Conservation (phyloP, 2,888 invertebrate species). For the Magallana nippona region DNA sequence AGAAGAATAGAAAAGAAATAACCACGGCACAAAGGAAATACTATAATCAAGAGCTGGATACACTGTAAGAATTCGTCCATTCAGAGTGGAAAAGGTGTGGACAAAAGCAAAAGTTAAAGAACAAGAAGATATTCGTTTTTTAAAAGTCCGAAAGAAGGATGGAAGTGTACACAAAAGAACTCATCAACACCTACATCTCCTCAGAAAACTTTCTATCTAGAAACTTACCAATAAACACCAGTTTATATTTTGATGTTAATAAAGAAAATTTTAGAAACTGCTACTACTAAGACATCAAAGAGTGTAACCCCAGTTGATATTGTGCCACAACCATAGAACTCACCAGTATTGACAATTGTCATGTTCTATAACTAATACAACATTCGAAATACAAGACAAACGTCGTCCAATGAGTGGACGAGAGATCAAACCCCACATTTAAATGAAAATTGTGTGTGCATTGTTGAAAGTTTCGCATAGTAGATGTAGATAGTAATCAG, state of each 20-base stretch:
- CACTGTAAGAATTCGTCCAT: slow-evolving; percentile 1
- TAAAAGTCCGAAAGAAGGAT: slow-evolving; percentile 14
- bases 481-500: no score
- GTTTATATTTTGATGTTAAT: not conserved
- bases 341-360: no score
- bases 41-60: not conserved
- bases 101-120: slow-evolving; percentile 6
- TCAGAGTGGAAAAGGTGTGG: slow-evolving; percentile 23
- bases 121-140: slow-evolving; percentile 33
- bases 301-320: no score
- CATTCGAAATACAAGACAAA: no score
- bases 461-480: no score
- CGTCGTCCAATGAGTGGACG: no score
- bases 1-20: not conserved
- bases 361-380: no score
- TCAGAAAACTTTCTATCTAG: not conserved
- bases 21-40: not conserved
- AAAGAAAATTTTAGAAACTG: not conserved
- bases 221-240: slow-evolving; percentile 1
- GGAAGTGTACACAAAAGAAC: slow-evolving; percentile 7
- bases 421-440: no score
- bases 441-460: no score
- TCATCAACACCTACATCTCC: slow-evolving; percentile 7
- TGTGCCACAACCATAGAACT: no score
- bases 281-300: no score